Evolutionary conservation across 2,888 invertebrate species (phyloP), one percentile per base, ranked within the genome.

Genomic region (Parnassius smintheus): DNA sequence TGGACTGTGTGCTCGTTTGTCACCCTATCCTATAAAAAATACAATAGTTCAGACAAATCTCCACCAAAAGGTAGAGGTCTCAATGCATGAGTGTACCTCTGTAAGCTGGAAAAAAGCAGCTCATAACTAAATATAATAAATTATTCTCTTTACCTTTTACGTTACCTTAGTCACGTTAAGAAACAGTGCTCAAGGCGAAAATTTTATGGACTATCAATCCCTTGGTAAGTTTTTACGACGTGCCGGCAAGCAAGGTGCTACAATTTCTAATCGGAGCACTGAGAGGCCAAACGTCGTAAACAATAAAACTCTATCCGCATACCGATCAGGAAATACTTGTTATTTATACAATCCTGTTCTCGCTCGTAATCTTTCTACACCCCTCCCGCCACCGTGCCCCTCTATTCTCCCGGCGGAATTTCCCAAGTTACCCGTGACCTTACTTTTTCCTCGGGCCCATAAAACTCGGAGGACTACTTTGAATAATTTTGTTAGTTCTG

Each of bases 401-500:
- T 1, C 45, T 9, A 35, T 9, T 46, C 18, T 59, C 56, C 59
- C 52, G 35, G 45, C 59, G 61, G 56, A 18, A 50, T 54, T 56
- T 53, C 25, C 54, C 51, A 25, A 63, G 65, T 64, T 65, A 53
- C 65, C 63, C 57, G 65, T 65, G 74, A 74, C 77, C 77, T 72
- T 70, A 70, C 76, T 72, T 35, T 75, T 72, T 76, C 71, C 70
- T 68, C 66, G 67, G 69, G 68, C 64, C 72, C 76, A 74, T 80
- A 81, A 83, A 85, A 85, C 79, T 81, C 80, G 71, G 70, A 74
- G 75, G 76, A 70, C 81, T 83, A 81, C 83, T 88, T 88, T 88
- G 88, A 89, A 90, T 90, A 90, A 90, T 88, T 81, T 83, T 83
- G 86, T 90, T 88, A 86, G 83, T 79, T 76, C 77, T 76, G 70